Conservation (phyloP, 2,888 invertebrate genomes). For the Kuschelorhynchus macadamiae region DNA sequence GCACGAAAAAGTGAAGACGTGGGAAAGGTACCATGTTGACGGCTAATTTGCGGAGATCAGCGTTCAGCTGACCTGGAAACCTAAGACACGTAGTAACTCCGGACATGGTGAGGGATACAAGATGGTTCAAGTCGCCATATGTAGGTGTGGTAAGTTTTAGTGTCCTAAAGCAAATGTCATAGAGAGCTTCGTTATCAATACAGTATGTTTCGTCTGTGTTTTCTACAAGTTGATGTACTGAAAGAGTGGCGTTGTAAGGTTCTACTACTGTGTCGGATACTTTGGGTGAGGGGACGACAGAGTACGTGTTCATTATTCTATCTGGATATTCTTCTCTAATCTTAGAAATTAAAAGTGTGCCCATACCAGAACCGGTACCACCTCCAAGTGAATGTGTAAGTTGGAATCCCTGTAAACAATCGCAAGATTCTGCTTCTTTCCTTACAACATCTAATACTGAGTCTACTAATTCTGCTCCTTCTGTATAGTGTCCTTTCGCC, state of each 20-base stretch:
- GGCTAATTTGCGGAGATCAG: constrained; percentile 91
- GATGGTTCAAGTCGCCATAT: constrained; percentile 93
- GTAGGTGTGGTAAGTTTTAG: constrained; percentile 90
- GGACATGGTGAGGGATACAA: constrained; percentile 90
- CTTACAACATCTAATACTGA: constrained; percentile 88
- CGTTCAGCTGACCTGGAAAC: constrained; percentile 95
- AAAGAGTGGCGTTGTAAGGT: constrained; percentile 92
- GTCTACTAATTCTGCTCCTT: constrained; percentile 90
- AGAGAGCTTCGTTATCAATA: constrained; percentile 93
- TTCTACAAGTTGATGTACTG: constrained; percentile 90
- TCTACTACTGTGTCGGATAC: constrained; percentile 94
- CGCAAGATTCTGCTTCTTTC: constrained; percentile 91
- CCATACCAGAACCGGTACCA: constrained; percentile 96
- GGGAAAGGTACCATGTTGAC: constrained; percentile 99
- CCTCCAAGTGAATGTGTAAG: constrained; percentile 96
- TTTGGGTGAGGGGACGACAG: constrained; percentile 90
- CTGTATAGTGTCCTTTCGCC: constrained; percentile 95
- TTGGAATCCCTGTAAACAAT: constrained; percentile 95
- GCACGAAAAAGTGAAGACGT: constrained; percentile 95
- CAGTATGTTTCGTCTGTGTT: constrained; percentile 93
- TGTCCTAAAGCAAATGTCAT: constrained; percentile 93
- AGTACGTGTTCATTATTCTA: constrained; percentile 98
- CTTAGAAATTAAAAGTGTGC: constrained; percentile 94
- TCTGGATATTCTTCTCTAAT: constrained; percentile 98
- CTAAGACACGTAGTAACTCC: constrained; percentile 91